A percentile compares a stretch with the other conserved stretches of the same genome.
These are phyloP conservation scores for human DNA, from an alignment of 2,113 vertebrate species.

Conservation along the genomic window DNA sequence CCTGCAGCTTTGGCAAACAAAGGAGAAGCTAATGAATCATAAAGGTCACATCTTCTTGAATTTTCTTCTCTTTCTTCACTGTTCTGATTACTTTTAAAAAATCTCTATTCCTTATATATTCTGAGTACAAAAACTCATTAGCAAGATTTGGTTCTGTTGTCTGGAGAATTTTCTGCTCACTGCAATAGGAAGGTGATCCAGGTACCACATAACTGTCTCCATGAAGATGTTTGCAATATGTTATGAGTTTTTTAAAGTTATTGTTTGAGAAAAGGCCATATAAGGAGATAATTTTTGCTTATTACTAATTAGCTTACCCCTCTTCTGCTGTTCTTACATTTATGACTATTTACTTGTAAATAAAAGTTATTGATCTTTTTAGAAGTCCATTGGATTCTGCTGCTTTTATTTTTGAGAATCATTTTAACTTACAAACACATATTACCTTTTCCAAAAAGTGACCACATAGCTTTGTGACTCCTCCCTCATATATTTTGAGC, in stretches of 20 bases:
- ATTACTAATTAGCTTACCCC: neutral
- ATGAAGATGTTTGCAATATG: neutral
- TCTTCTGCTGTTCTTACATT: neutral
- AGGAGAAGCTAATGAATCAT: neutral
- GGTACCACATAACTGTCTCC: neutral
- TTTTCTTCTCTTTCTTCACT: neutral
- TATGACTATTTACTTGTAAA: neutral
- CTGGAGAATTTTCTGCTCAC: neutral
- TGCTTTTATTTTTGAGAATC: neutral
- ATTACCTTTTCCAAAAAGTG: neutral
- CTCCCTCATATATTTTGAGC: neutral
- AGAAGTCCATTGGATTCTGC: neutral
- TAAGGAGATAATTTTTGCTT: neutral
- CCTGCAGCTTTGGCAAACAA: neutral
- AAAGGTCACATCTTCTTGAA: neutral
- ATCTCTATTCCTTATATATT: accelerated
- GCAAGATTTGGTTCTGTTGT: neutral
- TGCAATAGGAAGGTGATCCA: neutral
- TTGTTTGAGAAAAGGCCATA: neutral
- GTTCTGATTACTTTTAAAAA: neutral
- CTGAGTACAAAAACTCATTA: neutral
- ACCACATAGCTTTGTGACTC: neutral
- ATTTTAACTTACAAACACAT: neutral
- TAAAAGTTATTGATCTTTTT: neutral
- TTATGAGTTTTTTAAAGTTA: neutral